phyloP scores from a whole-genome alignment of 53 echinoderm and acorn worm genomes.

The Echinometra lucunter region DNA sequence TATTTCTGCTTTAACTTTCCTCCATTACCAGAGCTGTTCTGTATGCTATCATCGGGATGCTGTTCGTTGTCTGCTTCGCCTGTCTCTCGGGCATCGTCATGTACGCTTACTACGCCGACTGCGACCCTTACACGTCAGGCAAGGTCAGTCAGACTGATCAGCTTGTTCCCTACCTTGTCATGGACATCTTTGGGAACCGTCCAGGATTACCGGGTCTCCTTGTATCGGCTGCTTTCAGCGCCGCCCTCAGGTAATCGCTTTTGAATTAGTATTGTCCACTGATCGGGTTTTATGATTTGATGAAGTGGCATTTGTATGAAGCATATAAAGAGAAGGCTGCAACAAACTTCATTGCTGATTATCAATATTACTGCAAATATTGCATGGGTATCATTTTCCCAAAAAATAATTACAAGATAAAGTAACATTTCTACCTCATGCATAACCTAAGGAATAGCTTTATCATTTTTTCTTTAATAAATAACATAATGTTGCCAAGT shows the following conservation, averaged over 20 bases:
- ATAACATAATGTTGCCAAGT: no score
- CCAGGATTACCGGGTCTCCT: slow-evolving; percentile 81
- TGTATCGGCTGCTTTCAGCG: slow-evolving; percentile 79
- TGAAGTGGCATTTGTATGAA: no score
- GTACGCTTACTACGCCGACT: slow-evolving; percentile 89
- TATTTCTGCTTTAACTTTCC: background rate
- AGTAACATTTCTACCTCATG: no score
- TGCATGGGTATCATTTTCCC: no score
- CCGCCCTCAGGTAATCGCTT: slow-evolving; percentile 68
- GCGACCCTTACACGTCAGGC: slow-evolving; percentile 83
- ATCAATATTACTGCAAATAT: no score
- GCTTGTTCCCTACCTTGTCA: slow-evolving; percentile 84
- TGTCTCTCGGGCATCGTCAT: slow-evolving; percentile 86
- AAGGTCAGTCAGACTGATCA: slow-evolving; percentile 79
- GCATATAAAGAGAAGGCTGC: no score
- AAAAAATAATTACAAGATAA: no score
- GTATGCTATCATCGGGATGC: slow-evolving; percentile 83
- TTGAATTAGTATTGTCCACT: background rate
- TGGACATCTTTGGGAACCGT: slow-evolving; percentile 77
- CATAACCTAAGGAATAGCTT: no score
- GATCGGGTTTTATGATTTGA: no score
- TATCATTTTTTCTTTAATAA: no score
- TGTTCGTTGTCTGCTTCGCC: slow-evolving; percentile 87
- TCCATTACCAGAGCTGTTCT: slow-evolving; percentile 74
- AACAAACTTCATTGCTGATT: no score